Base-by-base conservation (phyloP, 2,888 invertebrate genomes). In the Cosmia pyralina region DNA sequence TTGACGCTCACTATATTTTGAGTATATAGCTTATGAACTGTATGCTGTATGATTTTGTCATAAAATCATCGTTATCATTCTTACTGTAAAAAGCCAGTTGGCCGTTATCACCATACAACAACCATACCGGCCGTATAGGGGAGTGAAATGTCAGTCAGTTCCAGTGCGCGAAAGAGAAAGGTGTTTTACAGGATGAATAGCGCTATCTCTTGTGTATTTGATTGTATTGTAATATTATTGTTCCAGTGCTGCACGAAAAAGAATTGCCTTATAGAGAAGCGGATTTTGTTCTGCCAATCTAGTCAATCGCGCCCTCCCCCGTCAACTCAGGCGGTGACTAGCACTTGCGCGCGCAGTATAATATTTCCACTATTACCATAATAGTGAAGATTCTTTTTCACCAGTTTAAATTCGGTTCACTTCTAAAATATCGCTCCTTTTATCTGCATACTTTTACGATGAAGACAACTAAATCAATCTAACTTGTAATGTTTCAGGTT, bases 401-500 rank as follows among this genome's bases (percentile, higher is more conserved):
- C 15, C n/a, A 34, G 6, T n/a, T 44, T 22, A 64, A 46, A 38
- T 66, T 50, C 15, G 4, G 19, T 68, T 50, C 22, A 41, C 10
- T 68, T 67, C 17, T 6, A 41, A 28, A 68, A 41, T 69, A 28
- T n/a, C 5, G 3, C 48, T 48, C 28, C 2, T 17, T 3, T 19
- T 19, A 48, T 19, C 28, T 63, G 19, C 34, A 34, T 15, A 34
- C 28, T 48, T 34, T 46, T 8, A 34, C 28, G 19, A 48, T 34
- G 19, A 50, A 50, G 19, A 28, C 15, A 63, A 15, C 19, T 48
- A 34, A 50, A 34, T 64, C 34, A 15, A 53, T 28, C 7, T 13
- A 59, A 13, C 15, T 11, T n/a, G 8, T n/a, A 10, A 50, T 10
- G 2, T 77, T 19, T 4, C 89, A 98, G 98, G 98, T 99, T 99